Base-by-base conservation (phyloP, 2,113 vertebrate genomes). In the Xiphophorus maculatus region DNA sequence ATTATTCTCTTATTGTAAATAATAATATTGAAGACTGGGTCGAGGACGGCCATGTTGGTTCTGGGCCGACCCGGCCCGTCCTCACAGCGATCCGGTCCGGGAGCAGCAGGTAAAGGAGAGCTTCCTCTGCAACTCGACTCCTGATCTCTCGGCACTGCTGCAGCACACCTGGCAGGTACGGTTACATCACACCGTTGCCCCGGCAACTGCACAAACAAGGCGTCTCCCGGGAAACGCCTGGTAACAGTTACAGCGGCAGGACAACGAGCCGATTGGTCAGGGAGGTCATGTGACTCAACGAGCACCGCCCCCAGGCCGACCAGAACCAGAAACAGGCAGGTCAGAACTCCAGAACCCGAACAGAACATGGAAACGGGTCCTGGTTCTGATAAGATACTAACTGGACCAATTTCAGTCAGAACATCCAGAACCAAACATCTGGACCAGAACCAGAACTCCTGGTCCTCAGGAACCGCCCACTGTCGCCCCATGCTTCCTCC, bases 91-190 rank as follows among this genome's bases (percentile, higher is more conserved):
- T 64, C 30, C 29, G 63, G 63, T 17, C 63, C 63, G 22, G 30
- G 13, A 58, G 51, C 51, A n/a, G 51, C 22, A 58, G 51, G 51
- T n/a, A 58, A n/a, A 58, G 25, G 15, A 25, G 30, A 33, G 33
- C 33, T 75, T 29, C 51, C 5, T 63, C 4, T 4, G 66, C 48
- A 72, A 87, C 82, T 27, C 1, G 63, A 89, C 77, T 80, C 77
- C 78, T 71, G 35, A 65, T 81, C 40, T 66, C 22, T 12, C 58
- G 30, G 14, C 22, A 44, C 63, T 65, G n/a, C 48, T 62, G 54
- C 63, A 1, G 58, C 75, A 40, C 82, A 85, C 77, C 84, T 79
- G 74, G 40, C 71, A 87, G 90, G 81, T 82, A 79, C 22, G 0
- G 82, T 84, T 84, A 84, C 77, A 79, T 73, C 82, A 84, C 60